phyloP scores from a whole-genome alignment of 2,797 vertebrate genomes.

The Botia kubotai region DNA sequence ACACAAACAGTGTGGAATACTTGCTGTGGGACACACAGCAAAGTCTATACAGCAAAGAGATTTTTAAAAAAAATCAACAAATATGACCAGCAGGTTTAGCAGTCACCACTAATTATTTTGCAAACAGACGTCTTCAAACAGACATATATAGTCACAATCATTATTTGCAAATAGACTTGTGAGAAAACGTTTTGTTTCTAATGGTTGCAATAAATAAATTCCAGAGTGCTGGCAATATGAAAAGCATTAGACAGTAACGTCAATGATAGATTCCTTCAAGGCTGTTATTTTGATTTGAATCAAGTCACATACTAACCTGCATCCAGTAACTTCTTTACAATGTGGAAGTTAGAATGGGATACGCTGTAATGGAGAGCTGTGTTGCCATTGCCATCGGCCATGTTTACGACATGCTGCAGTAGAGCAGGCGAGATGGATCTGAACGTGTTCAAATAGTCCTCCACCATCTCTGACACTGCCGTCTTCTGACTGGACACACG shows the following conservation, averaged over 20 bases:
- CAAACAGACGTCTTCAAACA: neutral
- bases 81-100: neutral
- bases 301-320: slow-evolving; percentile 79
- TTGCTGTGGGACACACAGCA: neutral
- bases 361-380: slow-evolving; percentile 98
- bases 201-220: too few relatives aligned
- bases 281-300: neutral
- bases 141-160: neutral
- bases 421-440: slow-evolving; percentile 81
- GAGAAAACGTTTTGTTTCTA: too few relatives aligned
- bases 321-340: slow-evolving; percentile 92
- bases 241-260: too few relatives aligned
- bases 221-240: too few relatives aligned
- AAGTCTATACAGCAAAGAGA: neutral
- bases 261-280: too few relatives aligned
- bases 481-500: slow-evolving; percentile 94
- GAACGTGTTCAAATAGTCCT: slow-evolving; percentile 88
- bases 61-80: neutral
- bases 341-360: slow-evolving; percentile 97
- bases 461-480: slow-evolving; percentile 86
- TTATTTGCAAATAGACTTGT: neutral
- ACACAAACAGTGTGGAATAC: neutral
- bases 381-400: slow-evolving; percentile 97
- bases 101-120: neutral
- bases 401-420: slow-evolving; percentile 91